Percentiles rank a stretch among this genome's conserved stretches.
Conservation (phyloP, 1,140 invertebrate species). For the Mactra quadrangularis region DNA sequence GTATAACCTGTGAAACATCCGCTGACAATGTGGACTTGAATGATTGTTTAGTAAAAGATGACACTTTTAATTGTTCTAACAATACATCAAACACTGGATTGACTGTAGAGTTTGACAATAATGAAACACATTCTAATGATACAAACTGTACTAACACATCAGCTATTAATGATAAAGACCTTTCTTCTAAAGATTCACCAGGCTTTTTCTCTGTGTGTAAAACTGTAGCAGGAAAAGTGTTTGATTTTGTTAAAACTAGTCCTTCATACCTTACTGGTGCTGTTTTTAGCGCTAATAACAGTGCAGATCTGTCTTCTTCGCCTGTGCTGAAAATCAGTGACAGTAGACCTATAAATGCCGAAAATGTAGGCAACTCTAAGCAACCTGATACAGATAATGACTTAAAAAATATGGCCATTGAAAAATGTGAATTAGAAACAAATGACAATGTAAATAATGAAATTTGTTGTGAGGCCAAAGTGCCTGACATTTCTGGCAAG, state of each 20-base stretch:
- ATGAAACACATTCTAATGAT: conserved; percentile 2
- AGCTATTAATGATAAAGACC: not conserved
- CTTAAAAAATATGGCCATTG: too few relatives aligned
- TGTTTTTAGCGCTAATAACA: not conserved
- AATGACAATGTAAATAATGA: too few relatives aligned
- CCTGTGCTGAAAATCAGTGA: not conserved
- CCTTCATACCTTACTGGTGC: conserved; percentile 36
- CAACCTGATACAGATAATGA: too few relatives aligned
- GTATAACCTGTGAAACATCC: not conserved
- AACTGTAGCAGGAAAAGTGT: conserved; percentile 50
- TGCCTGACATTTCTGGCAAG: too few relatives aligned
- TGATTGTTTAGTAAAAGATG: too few relatives aligned
- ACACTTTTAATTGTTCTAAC: too few relatives aligned
- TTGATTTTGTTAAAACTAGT: conserved; percentile 57
- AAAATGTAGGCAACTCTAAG: too few relatives aligned
- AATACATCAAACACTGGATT: not conserved
- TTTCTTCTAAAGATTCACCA: not conserved
- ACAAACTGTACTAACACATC: not conserved
- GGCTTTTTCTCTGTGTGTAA: conserved; percentile 44
- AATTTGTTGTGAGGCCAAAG: too few relatives aligned
- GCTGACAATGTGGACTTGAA: not conserved
- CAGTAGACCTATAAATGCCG: not conserved
- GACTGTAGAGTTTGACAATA: conserved; percentile 36
- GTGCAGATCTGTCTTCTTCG: not conserved
- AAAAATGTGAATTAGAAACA: too few relatives aligned